These are phyloP conservation scores for Stichodactyla helianthus DNA, from an alignment of 64 coral and sea anemone genomes.

Conservation along the genomic window DNA sequence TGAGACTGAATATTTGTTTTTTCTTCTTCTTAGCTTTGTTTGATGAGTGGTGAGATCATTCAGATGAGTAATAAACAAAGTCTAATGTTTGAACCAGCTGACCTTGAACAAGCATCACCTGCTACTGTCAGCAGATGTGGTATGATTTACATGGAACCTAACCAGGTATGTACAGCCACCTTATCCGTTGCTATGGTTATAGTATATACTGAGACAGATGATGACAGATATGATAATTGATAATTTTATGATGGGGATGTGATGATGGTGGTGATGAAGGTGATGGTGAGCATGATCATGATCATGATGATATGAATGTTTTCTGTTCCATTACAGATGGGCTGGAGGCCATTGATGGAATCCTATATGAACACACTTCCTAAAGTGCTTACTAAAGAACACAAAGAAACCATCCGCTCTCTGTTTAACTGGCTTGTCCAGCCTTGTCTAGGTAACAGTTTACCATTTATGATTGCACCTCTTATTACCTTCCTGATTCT, in stretches of 20 bases:
- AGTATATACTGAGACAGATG: neutral
- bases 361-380: constrained; percentile 97
- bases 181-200: neutral
- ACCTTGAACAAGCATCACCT: constrained; percentile 96
- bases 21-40: constrained; percentile 62
- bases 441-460: constrained; percentile 74
- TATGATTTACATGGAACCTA: constrained; percentile 97
- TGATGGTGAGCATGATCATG: neutral
- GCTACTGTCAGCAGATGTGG: constrained; percentile 97
- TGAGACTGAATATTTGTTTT: neutral
- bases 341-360: constrained; percentile 92
- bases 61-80: constrained; percentile 97
- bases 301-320: neutral
- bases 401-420: constrained; percentile 69
- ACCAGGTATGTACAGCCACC: constrained; percentile 48
- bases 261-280: neutral
- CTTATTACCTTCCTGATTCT: neutral
- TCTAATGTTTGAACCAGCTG: constrained; percentile 97
- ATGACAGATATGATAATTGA: too few species aligned
- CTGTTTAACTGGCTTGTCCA: constrained; percentile 93
- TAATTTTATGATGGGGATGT: neutral
- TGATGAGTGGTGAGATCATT: constrained; percentile 99
- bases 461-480: neutral
- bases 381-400: constrained; percentile 58
- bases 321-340: constrained; percentile 21